Evolutionary conservation across 1,140 invertebrate genomes (phyloP), one percentile per base, ranked within the genome.

Genomic region (Hycleus cichorii): DNA sequence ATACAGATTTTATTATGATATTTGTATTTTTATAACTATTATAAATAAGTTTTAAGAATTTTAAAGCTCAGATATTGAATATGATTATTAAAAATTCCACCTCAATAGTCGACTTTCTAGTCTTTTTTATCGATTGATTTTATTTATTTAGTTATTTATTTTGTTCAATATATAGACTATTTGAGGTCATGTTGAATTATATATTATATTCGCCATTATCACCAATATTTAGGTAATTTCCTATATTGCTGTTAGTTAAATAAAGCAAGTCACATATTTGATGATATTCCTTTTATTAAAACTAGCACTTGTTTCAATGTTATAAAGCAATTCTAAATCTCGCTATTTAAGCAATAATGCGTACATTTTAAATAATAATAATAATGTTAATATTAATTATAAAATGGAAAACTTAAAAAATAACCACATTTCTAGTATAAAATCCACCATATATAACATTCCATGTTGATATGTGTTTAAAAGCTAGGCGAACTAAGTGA

Each of bases 291-390:
- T 2, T 42, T 42, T n/a, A n/a, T 42, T 42, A 42, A 11, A 42
- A 42, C 4, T 42, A n/a, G 9, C 9, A 11, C 11, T 42, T 42
- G 40, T 42, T 42, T 11, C 11, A 42, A n/a, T n/a, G 11, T n/a
- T n/a, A 10, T 55, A 55, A 55, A 55, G 52, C 44, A 55, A 55
- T 55, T 55, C 52, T 55, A 55, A 55, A 55, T 55, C 44, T 55
- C 52, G 45, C 44, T 55, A 55, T 32, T 46, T 47, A 55, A 55
- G 52, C 52, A 55, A 55, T 55, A 55, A 55, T 55, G 51, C 45
- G 40, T 42, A 42, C 1, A n/a, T 42, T 42, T 39, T 39, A 2
- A 42, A 42, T 11, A 4, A 42, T 7, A 42, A 42, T 32, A 32
- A 32, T 5, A 32, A 5, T 5, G 7, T 32, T 32, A 32, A 32